Evolutionary conservation across 2,797 vertebrate species (phyloP), one percentile per base, ranked within the genome.

Genomic region (Leptoclinus maculatus): DNA sequence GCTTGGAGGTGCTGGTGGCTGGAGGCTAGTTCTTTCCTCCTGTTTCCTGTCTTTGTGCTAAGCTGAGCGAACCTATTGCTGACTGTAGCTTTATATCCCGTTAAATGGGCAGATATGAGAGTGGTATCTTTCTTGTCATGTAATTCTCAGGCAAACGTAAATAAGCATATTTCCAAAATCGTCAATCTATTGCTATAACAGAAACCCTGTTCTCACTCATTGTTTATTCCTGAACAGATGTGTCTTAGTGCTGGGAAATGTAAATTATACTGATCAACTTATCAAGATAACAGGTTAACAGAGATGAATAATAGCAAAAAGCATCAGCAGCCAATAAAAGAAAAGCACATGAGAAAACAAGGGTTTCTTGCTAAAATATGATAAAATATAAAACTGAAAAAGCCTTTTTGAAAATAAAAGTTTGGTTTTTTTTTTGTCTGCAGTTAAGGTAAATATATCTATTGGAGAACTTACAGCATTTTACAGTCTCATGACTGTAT

Each of bases 381-480:
- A 63, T 73, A 4, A 63, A 32, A 58, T 67, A 29, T 34, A 58
- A 62, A 71, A 71, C 21, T 11, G 21, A 32, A 54, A 41, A 67
- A 41, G 7, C n/a, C 21, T 49, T 27, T 59, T 47, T 58, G 1
- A 19, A 29, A 64, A 34, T 21, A 45, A 59, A 66, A 51, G 7
- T 57, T 34, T 1, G 2, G 2, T 17, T 19, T 64, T 19, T 8
- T 14, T 23, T 47, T 13, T 60, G 13, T 54, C 25, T 57, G 57
- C 36, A 34, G 38, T 53, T 54, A 27, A 64, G n/a, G 34, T 62
- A 9, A 71, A 66, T 75, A 21, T 29, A 53, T 1, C 21, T 36
- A 10, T 45, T 56, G 67, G 8, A 86, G 21, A 54, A 62, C 54
- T 38, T 76, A 70, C 29, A 78, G 25, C 29, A 64, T 51, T 73